A percentile compares a stretch with the other conserved stretches of the same genome.
Conservation (phyloP, 2,797 vertebrate genomes). For the Thripadectes ignobilis region DNA sequence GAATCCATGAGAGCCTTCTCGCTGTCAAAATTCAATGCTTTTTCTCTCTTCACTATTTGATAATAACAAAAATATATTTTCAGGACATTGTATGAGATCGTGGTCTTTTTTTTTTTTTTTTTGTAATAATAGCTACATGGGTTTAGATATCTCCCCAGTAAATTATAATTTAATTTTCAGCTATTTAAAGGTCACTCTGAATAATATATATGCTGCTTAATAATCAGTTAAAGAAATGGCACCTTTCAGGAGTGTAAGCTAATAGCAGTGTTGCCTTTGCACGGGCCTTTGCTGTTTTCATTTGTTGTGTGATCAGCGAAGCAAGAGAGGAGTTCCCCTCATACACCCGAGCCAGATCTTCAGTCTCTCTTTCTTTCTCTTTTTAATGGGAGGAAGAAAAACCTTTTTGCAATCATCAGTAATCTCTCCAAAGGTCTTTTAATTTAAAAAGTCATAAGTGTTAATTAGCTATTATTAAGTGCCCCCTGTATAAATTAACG, state of each 20-base stretch:
- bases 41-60: neutral
- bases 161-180: slow-evolving; percentile 63
- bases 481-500: slow-evolving; percentile 82
- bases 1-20: neutral
- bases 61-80: slow-evolving; percentile 39
- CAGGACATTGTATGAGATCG: neutral
- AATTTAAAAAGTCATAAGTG: slow-evolving; percentile 84
- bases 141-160: slow-evolving; percentile 29
- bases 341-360: neutral
- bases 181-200: slow-evolving; percentile 68
- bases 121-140: neutral
- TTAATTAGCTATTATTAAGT: slow-evolving; percentile 85
- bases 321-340: neutral
- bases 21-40: neutral
- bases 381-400: slow-evolving; percentile 71
- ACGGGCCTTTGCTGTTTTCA: neutral
- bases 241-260: slow-evolving; percentile 30
- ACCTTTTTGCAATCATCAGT: slow-evolving; percentile 72
- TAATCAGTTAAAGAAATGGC: slow-evolving; percentile 56
- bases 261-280: neutral
- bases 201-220: slow-evolving; percentile 63
- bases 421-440: slow-evolving; percentile 83
- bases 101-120: neutral
- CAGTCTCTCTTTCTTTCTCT: slow-evolving; percentile 42
- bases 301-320: slow-evolving; percentile 1